Percentiles rank a stretch among this genome's conserved stretches.
Evolutionary conservation across 2,113 vertebrate genomes (phyloP).

Genomic region (Ciconia boyciana): DNA sequence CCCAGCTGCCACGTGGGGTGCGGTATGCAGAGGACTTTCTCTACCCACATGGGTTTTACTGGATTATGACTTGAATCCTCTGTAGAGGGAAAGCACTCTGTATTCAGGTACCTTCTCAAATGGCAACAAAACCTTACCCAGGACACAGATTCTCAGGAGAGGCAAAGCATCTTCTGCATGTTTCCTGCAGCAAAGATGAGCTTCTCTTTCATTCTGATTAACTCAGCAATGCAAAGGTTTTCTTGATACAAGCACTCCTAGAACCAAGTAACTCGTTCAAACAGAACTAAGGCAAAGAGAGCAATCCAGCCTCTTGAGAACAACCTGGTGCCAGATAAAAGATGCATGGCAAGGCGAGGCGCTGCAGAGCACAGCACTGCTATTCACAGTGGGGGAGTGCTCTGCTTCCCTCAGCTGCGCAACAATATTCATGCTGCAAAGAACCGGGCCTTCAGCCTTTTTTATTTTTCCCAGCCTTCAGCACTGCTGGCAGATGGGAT

Average conservation of each 20-base stretch:
- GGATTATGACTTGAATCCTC: not conserved
- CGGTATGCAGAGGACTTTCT: not conserved
- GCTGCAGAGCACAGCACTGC: not conserved
- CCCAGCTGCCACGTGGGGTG: not conserved
- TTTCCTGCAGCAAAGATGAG: not conserved
- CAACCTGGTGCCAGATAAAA: not conserved
- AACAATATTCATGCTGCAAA: fast-evolving
- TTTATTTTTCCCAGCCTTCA: not conserved
- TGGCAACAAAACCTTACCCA: not conserved
- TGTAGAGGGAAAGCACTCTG: not conserved
- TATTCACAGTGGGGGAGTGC: not conserved
- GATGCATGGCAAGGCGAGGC: not conserved
- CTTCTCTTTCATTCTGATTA: not conserved
- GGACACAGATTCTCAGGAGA: not conserved
- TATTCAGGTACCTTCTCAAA: not conserved
- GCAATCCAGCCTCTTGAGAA: not conserved
- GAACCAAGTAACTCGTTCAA: not conserved
- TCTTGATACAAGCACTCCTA: not conserved
- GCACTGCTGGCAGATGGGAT: not conserved
- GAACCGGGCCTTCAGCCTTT: not conserved
- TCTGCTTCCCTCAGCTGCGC: not conserved
- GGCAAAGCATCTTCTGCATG: not conserved
- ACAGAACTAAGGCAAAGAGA: not conserved
- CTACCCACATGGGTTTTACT: not conserved
- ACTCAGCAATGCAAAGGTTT: not conserved